Evolutionary conservation across 1,140 invertebrate genomes (phyloP).

Genomic region (Xylocopa sonorina): DNA sequence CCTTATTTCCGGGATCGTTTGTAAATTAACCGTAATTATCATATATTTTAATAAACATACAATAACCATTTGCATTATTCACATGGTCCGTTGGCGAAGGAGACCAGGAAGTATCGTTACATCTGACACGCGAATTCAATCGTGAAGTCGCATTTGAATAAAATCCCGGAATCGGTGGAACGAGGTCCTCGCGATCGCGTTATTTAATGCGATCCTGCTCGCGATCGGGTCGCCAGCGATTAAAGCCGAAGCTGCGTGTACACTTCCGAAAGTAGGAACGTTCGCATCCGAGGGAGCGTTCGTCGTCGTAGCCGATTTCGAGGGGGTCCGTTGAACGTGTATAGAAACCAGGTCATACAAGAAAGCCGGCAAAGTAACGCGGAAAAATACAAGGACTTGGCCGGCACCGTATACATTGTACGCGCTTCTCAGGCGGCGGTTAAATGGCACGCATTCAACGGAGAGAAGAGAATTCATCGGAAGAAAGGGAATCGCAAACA

Average conservation of each 20-base stretch:
- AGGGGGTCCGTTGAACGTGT: background rate
- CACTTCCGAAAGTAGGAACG: background rate
- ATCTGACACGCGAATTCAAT: background rate
- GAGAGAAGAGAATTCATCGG: conserved; percentile 30
- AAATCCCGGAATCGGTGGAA: background rate
- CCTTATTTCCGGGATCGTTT: background rate
- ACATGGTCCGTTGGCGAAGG: background rate
- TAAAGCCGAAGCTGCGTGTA: conserved; percentile 11
- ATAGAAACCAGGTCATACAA: conserved; percentile 1
- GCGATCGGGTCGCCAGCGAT: conserved; percentile 39
- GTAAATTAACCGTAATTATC: background rate
- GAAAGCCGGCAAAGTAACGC: conserved; percentile 11
- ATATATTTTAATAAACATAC: background rate
- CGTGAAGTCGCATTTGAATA: background rate
- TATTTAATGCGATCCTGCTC: background rate
- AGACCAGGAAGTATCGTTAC: background rate
- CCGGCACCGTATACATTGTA: conserved; percentile 24
- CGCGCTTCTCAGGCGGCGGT: conserved; percentile 25
- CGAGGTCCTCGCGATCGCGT: background rate
- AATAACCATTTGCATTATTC: background rate
- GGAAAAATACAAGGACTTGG: conserved; percentile 18
- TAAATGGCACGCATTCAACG: conserved; percentile 43
- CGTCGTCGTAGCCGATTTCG: background rate
- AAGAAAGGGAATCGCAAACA: conserved; percentile 46
- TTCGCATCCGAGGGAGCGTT: background rate